These are phyloP conservation scores for Mercenaria mercenaria DNA, from an alignment of 1,140 invertebrate species.

Conservation along the genomic window DNA sequence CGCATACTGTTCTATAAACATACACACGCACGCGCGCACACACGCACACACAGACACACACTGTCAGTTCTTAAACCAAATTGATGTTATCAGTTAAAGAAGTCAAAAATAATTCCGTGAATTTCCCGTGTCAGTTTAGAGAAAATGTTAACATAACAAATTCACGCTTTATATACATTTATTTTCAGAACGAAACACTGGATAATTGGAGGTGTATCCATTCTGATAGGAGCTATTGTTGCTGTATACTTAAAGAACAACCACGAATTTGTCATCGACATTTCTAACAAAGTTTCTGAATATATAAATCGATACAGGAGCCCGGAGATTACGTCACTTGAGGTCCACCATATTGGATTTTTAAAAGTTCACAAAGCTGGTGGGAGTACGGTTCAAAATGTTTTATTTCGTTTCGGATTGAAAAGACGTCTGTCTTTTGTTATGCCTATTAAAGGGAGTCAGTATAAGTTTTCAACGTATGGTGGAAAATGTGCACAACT, in stretches of 20 bases:
- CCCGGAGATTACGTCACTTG: background rate
- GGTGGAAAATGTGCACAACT: background rate
- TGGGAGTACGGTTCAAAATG: conserved; percentile 67
- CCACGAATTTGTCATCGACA: background rate
- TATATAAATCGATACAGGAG: background rate
- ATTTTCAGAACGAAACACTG: conserved; percentile 14
- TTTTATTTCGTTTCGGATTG: conserved; percentile 65
- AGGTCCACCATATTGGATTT: conserved; percentile 64
- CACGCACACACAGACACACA: too few relatives aligned
- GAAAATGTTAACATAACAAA: too few relatives aligned
- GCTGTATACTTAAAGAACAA: background rate
- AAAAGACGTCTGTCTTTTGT: conserved; percentile 59
- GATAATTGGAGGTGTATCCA: background rate
- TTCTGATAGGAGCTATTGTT: background rate
- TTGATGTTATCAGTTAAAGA: too few relatives aligned
- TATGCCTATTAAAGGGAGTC: conserved; percentile 10
- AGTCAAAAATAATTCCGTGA: too few relatives aligned
- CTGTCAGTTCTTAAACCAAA: too few relatives aligned
- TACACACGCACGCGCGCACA: too few relatives aligned
- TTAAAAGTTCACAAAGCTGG: conserved; percentile 72
- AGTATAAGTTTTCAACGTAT: conserved; percentile 57
- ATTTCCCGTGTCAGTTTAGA: too few relatives aligned
- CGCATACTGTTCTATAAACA: too few relatives aligned
- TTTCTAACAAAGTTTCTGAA: conserved; percentile 17
- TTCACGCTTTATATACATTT: background rate